A percentile compares a stretch with the other conserved stretches of the same genome.
Conservation (phyloP, 1,140 invertebrate species). For the Drosophila ogumai region DNA sequence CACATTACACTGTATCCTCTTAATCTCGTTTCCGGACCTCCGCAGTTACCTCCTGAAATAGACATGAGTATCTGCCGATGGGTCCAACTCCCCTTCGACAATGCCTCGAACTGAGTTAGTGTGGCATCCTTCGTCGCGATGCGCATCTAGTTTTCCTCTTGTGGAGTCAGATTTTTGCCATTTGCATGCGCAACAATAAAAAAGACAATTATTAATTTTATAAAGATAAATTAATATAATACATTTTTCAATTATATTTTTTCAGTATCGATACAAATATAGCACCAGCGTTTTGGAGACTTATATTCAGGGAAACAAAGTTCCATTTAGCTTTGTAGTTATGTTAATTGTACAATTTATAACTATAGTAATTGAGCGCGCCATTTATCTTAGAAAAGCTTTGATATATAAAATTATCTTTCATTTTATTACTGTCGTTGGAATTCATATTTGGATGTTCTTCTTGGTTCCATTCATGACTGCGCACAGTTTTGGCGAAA, state of each 20-base stretch:
- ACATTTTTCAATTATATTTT: neutral
- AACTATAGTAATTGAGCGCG: conserved; percentile 97
- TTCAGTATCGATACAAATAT: conserved; percentile 91
- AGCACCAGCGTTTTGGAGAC: conserved; percentile 89
- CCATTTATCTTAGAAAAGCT: conserved; percentile 96
- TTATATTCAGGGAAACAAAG: conserved; percentile 96
- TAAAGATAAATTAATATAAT: no score
- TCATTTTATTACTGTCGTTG: conserved; percentile 94
- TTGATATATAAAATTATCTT: conserved; percentile 96
- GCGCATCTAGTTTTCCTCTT: no score
- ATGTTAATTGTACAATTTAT: conserved; percentile 97
- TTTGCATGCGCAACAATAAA: no score
- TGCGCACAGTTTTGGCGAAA: conserved; percentile 93
- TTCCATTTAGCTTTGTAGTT: conserved; percentile 96
- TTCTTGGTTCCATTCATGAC: conserved; percentile 96
- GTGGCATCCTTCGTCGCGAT: no score
- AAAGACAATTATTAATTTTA: no score
- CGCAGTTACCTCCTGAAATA: no score
- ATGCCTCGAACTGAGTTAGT: no score
- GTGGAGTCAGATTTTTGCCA: no score
- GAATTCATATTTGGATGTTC: conserved; percentile 99
- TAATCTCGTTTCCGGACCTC: no score
- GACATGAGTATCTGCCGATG: no score
- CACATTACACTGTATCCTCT: no score
- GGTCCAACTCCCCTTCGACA: no score